Conservation (phyloP, 2,888 invertebrate species). For the Xylota sylvarum region DNA sequence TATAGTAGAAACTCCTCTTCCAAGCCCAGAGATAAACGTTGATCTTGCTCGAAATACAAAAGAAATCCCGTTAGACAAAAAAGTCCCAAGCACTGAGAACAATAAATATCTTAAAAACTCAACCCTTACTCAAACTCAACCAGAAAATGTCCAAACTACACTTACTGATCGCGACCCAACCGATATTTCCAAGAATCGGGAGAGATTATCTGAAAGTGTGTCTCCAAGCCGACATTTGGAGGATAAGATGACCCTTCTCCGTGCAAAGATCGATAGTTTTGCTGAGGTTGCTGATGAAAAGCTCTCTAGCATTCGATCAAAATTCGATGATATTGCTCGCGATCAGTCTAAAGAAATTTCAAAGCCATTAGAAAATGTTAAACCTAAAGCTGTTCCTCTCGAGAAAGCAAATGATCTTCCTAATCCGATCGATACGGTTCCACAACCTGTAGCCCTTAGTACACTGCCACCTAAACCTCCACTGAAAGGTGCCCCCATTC, state of each 20-base stretch:
- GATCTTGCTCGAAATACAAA: neutral
- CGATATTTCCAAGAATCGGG: constrained; percentile 12
- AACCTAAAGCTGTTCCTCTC: neutral
- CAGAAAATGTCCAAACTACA: neutral
- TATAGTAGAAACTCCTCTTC: neutral
- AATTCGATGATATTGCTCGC: constrained; percentile 41
- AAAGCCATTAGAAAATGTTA: neutral
- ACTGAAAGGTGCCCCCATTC: neutral
- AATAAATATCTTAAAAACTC: neutral
- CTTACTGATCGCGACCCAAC: neutral
- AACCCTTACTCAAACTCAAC: neutral
- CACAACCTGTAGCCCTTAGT: neutral
- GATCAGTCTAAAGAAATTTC: neutral
- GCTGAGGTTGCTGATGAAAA: constrained; percentile 70
- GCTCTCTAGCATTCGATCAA: constrained; percentile 53
- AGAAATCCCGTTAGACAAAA: neutral
- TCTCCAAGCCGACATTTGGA: constrained; percentile 56
- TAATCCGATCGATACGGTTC: neutral
- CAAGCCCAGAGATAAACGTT: neutral
- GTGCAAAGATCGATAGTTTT: constrained; percentile 69
- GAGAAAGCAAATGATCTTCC: neutral
- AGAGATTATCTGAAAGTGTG: constrained; percentile 43
- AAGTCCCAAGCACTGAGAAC: neutral
- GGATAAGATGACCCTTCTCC: constrained; percentile 42
- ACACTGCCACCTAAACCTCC: constrained; percentile 33